Percentiles rank a stretch among this genome's conserved stretches.
Conservation (phyloP, 2,797 vertebrate genomes). For the Enteromius unitaeniatus region DNA sequence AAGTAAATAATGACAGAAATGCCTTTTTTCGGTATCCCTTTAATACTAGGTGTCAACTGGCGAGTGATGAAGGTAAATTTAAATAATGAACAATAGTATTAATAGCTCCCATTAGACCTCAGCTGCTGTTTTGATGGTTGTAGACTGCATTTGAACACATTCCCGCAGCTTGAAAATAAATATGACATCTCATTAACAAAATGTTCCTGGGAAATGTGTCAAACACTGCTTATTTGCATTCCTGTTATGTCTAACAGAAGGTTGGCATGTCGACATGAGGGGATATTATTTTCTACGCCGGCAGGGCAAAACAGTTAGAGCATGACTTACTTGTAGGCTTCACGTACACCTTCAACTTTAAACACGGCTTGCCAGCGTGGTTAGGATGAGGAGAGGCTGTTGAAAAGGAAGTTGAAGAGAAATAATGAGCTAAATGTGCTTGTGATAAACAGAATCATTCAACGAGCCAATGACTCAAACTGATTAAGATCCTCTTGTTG, state of each 20-base stretch:
- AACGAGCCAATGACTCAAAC: constrained; percentile 7
- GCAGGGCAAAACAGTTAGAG: constrained; percentile 46
- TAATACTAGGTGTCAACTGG: not conserved
- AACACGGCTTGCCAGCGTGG: constrained; percentile 81
- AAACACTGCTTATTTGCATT: constrained; percentile 52
- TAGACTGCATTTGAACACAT: constrained; percentile 32
- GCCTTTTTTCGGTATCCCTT: not conserved
- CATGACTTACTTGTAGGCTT: constrained; percentile 82
- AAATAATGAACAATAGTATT: constrained; percentile 11
- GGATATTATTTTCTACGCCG: not conserved
- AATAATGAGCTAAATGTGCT: constrained; percentile 38
- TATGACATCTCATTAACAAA: constrained; percentile 54
- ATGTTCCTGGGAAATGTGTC: constrained; percentile 29
- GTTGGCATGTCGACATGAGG: not conserved
- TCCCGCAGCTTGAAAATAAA: constrained; percentile 41
- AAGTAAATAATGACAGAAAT: not conserved
- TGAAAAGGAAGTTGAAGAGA: constrained; percentile 59
- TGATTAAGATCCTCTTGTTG: constrained; percentile 23
- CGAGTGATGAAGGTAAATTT: not conserved
- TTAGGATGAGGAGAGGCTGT: constrained; percentile 83
- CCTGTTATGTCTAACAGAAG: constrained; percentile 36
- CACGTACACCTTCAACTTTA: constrained; percentile 85
- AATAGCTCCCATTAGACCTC: constrained; percentile 15
- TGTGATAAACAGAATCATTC: constrained; percentile 31
- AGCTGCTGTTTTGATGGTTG: constrained; percentile 10